Evolutionary conservation across 2,888 invertebrate species (phyloP).

Genomic region (Thumatha senex): DNA sequence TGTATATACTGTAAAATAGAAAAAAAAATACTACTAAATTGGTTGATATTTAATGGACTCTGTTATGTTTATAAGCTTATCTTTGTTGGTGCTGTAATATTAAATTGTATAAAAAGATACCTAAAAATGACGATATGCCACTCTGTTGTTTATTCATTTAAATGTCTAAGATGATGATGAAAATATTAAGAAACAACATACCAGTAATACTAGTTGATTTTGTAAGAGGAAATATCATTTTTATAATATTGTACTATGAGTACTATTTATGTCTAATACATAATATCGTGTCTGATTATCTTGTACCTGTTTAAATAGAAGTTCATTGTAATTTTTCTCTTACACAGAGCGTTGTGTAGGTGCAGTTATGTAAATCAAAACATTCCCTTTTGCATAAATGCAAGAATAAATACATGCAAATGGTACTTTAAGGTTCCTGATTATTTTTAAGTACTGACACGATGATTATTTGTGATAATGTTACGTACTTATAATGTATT

Average conservation of each 20-base stretch:
- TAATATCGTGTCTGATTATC: slow-evolving; percentile 34
- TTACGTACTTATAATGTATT: slow-evolving; percentile 71
- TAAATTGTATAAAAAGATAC: slow-evolving; percentile 24
- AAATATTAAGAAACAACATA: background rate
- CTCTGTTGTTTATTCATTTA: background rate
- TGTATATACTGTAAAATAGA: slow-evolving; percentile 42
- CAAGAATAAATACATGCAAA: slow-evolving; percentile 37
- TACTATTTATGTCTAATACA: slow-evolving; percentile 41
- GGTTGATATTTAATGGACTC: slow-evolving; percentile 21
- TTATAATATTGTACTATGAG: slow-evolving; percentile 48
- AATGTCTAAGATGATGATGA: background rate
- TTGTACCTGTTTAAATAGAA: slow-evolving; percentile 51
- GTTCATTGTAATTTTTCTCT: slow-evolving; percentile 23
- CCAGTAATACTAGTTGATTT: slow-evolving; percentile 28
- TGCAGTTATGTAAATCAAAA: slow-evolving; percentile 37
- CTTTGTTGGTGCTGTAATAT: slow-evolving; percentile 46
- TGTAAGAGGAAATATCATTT: slow-evolving; percentile 28
- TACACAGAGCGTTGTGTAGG: slow-evolving; percentile 19
- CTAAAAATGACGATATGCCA: background rate
- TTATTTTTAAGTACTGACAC: slow-evolving; percentile 52
- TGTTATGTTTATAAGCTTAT: slow-evolving; percentile 36
- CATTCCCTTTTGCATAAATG: slow-evolving; percentile 60
- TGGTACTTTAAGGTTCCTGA: slow-evolving; percentile 70
- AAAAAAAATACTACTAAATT: slow-evolving; percentile 22
- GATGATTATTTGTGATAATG: slow-evolving; percentile 73